These are phyloP conservation scores for Pseudochirops cupreus DNA, from an alignment of 2,797 vertebrate species.

Conservation along the genomic window DNA sequence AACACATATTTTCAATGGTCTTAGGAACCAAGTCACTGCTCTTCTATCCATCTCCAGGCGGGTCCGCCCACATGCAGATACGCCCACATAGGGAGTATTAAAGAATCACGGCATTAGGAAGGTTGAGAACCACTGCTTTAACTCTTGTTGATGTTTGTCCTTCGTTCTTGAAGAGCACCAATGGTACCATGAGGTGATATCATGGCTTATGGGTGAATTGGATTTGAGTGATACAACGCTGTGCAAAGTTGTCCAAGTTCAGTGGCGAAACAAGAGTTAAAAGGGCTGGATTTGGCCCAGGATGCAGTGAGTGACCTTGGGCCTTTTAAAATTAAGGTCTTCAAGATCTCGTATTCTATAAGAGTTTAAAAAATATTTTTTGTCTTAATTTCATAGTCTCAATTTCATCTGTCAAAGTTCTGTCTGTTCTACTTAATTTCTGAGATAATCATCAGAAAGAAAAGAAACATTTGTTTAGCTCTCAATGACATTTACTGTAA, in stretches of 20 bases:
- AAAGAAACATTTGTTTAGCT: slow-evolving; percentile 2
- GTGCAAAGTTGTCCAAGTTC: neutral
- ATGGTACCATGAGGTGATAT: neutral
- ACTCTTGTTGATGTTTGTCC: neutral
- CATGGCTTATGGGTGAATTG: neutral
- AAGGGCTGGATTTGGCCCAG: neutral
- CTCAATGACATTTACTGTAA: neutral
- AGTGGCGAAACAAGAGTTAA: neutral
- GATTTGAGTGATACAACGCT: neutral
- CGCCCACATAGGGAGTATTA: too few relatives aligned
- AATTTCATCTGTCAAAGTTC: neutral
- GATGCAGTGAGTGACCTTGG: neutral
- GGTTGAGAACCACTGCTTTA: too few relatives aligned
- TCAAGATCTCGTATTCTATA: neutral
- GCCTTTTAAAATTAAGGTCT: neutral
- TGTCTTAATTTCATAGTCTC: neutral
- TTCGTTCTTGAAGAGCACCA: neutral
- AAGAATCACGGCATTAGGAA: too few relatives aligned
- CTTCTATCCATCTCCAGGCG: too few relatives aligned
- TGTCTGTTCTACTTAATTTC: neutral
- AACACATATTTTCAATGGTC: too few relatives aligned
- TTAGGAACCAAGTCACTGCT: too few relatives aligned
- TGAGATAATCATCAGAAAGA: neutral
- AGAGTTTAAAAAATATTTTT: neutral
- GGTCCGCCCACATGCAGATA: too few relatives aligned